These are phyloP conservation scores for Aphelinus certus DNA, from an alignment of 1,140 invertebrate genomes.

Conservation along the genomic window DNA sequence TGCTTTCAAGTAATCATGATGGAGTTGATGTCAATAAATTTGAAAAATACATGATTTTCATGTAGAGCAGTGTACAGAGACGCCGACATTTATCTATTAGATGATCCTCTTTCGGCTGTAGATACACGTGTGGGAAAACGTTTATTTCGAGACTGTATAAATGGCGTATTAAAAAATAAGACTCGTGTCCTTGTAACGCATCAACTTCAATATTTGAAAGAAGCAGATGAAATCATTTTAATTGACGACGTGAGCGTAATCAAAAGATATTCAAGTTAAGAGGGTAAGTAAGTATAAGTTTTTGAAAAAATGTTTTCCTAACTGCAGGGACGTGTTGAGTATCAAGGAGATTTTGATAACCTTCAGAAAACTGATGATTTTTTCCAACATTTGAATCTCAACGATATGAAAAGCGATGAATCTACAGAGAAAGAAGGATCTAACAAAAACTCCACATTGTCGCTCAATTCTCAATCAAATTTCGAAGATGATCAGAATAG, in stretches of 20 bases:
- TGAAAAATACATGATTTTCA: not conserved
- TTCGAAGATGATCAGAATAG: not conserved
- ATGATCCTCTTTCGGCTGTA: slow-evolving; percentile 81
- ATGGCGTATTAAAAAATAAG: slow-evolving; percentile 74
- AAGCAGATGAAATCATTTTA: slow-evolving; percentile 73
- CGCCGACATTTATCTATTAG: slow-evolving; percentile 81
- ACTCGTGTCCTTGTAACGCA: slow-evolving; percentile 82
- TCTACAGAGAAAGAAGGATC: not conserved
- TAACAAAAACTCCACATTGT: not conserved
- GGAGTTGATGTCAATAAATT: no score
- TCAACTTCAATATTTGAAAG: slow-evolving; percentile 81
- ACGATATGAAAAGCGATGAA: not conserved
- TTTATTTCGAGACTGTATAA: slow-evolving; percentile 77
- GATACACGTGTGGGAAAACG: slow-evolving; percentile 80
- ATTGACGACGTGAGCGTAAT: slow-evolving; percentile 68
- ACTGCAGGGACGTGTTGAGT: slow-evolving; percentile 17
- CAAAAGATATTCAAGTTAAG: not conserved
- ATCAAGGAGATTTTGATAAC: slow-evolving; percentile 10
- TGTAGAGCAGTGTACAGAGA: slow-evolving; percentile 80
- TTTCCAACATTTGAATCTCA: slow-evolving; percentile 7
- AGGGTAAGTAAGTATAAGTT: no score
- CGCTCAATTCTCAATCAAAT: not conserved
- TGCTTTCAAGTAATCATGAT: no score
- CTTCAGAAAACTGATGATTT: slow-evolving; percentile 7
- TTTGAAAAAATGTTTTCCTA: not conserved